Conservation (phyloP, 2,113 vertebrate genomes). For the Aramus guarauna region DNA sequence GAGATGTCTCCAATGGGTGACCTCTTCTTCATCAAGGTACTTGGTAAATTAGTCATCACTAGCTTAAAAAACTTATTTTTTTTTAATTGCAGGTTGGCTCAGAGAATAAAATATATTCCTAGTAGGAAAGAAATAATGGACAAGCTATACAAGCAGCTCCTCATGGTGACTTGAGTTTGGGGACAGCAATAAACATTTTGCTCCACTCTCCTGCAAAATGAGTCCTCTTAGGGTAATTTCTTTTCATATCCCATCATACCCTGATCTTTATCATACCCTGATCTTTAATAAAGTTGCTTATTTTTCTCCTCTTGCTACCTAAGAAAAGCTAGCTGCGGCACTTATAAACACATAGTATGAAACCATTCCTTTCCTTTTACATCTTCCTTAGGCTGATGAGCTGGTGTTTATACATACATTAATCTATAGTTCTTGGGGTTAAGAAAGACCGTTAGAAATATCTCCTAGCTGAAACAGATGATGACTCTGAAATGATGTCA, state of each 20-base stretch:
- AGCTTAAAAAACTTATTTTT: not conserved
- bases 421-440: not conserved
- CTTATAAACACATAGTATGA: not conserved
- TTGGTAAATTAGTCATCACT: not conserved
- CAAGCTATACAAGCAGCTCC: not conserved
- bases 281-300: not conserved
- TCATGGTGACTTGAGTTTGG: not conserved
- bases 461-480: constrained; percentile 2
- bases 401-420: not conserved
- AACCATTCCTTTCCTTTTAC: not conserved
- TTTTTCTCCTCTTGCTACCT: not conserved
- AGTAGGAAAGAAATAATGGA: not conserved
- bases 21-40: not conserved
- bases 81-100: not conserved
- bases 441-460: not conserved
- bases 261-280: not conserved
- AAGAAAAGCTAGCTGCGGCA: not conserved
- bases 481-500: not conserved
- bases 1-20: not conserved
- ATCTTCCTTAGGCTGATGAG: not conserved
- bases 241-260: not conserved
- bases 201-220: not conserved
- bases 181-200: not conserved
- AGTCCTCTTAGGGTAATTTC: not conserved
- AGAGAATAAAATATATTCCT: not conserved